These are phyloP conservation scores for Xanthia togata DNA, from an alignment of 2,888 invertebrate species.

Conservation along the genomic window DNA sequence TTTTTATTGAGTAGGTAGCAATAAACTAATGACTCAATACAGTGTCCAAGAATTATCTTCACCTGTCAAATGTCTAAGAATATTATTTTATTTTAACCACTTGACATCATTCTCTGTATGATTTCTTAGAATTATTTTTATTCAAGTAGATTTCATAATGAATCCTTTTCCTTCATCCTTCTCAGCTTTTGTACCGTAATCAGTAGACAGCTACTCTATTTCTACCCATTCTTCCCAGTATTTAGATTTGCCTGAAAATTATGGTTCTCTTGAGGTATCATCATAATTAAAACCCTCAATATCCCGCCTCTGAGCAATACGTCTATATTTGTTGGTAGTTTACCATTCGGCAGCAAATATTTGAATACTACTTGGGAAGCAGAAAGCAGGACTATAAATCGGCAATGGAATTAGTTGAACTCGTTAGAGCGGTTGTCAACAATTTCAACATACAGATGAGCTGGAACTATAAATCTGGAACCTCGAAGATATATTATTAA, in stretches of 20 bases:
- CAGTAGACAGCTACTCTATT: not conserved
- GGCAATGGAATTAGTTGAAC: not conserved
- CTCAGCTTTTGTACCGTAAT: not conserved
- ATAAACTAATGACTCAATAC: slow-evolving; percentile 45
- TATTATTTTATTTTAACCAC: slow-evolving; percentile 6
- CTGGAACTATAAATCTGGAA: not conserved
- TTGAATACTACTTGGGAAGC: not conserved
- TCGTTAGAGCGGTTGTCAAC: too few relatives aligned
- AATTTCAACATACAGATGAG: too few relatives aligned
- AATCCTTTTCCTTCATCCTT: not conserved
- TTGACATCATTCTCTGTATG: slow-evolving; percentile 7
- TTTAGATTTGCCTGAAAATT: not conserved
- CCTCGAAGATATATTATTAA: not conserved
- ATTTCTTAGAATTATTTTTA: not conserved
- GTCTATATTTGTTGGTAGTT: not conserved
- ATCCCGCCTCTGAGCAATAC: not conserved
- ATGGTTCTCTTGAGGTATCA: not conserved
- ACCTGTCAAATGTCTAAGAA: slow-evolving; percentile 15
- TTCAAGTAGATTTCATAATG: not conserved
- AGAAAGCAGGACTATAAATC: not conserved
- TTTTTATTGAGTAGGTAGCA: slow-evolving; percentile 34
- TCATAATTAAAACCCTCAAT: not conserved
- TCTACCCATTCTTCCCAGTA: not conserved
- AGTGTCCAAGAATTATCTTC: slow-evolving; percentile 6
- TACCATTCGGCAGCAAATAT: not conserved